These are phyloP conservation scores for Octomys mimax DNA, from an alignment of 2,797 vertebrate genomes.

Conservation along the genomic window DNA sequence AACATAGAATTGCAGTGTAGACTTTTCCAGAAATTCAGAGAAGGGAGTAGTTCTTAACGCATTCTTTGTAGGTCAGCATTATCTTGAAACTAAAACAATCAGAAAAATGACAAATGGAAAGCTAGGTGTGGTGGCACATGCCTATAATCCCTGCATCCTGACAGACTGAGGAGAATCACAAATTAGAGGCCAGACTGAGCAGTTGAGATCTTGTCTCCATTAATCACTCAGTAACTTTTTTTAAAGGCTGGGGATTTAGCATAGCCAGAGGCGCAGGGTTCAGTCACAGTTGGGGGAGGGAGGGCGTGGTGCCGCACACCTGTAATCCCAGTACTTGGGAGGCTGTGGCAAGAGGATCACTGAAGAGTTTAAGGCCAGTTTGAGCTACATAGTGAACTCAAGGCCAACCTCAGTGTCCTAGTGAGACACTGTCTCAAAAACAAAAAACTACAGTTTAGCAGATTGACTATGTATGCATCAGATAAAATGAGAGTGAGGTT, in stretches of 20 bases:
- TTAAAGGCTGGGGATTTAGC: not conserved
- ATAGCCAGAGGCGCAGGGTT: not conserved
- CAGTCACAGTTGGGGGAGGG: not conserved
- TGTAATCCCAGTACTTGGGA: not conserved
- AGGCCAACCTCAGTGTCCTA: not conserved
- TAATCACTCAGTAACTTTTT: not conserved
- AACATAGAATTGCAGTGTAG: not conserved
- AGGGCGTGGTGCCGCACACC: not conserved
- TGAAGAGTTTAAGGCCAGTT: not conserved
- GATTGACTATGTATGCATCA: not conserved
- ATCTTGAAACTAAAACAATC: not conserved
- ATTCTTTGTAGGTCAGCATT: not conserved
- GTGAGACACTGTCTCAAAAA: not conserved
- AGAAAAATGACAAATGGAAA: not conserved
- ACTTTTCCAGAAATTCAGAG: not conserved
- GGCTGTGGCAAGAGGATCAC: not conserved
- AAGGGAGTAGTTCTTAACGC: constrained; percentile 6
- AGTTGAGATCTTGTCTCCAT: not conserved
- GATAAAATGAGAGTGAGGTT: not conserved
- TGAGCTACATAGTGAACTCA: not conserved
- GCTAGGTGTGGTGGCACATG: not conserved
- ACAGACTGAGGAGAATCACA: not conserved
- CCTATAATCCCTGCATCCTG: not conserved
- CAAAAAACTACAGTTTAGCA: not conserved
- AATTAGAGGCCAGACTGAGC: not conserved